Conservation (phyloP, 2,113 vertebrate species). For the Ramphastos sulfuratus region DNA sequence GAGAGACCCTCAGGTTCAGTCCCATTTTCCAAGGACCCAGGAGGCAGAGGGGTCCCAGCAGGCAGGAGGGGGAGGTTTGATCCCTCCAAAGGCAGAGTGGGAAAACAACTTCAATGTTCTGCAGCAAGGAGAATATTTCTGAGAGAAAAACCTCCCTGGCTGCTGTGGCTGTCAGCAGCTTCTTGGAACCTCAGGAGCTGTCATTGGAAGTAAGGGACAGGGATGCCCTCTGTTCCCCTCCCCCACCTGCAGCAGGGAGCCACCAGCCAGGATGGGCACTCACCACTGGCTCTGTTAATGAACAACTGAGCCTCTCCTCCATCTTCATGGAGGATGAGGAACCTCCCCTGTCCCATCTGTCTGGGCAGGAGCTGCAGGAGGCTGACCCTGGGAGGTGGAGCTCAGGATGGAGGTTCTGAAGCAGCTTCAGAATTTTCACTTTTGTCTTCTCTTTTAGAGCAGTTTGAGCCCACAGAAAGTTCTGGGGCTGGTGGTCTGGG, state of each 20-base stretch:
- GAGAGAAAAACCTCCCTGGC: rapidly evolving
- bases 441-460: background rate
- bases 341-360: rapidly evolving
- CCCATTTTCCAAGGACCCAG: background rate
- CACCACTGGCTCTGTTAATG: background rate
- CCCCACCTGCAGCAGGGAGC: background rate
- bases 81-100: background rate
- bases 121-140: background rate
- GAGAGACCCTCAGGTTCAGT: no score
- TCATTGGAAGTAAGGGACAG: background rate
- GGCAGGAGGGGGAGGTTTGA: background rate
- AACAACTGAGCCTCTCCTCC: background rate
- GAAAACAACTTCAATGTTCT: background rate
- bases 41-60: background rate
- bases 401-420: rapidly evolving
- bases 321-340: background rate
- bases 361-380: rapidly evolving
- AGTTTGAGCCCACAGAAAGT: background rate
- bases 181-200: background rate
- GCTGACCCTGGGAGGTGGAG: background rate
- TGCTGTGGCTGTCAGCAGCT: rapidly evolving
- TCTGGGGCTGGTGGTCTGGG: background rate
- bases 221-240: background rate
- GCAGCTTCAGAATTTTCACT: no score
- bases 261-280: background rate